phyloP scores from a whole-genome alignment of 2,888 invertebrate genomes.

The Spilosoma lubricipeda region DNA sequence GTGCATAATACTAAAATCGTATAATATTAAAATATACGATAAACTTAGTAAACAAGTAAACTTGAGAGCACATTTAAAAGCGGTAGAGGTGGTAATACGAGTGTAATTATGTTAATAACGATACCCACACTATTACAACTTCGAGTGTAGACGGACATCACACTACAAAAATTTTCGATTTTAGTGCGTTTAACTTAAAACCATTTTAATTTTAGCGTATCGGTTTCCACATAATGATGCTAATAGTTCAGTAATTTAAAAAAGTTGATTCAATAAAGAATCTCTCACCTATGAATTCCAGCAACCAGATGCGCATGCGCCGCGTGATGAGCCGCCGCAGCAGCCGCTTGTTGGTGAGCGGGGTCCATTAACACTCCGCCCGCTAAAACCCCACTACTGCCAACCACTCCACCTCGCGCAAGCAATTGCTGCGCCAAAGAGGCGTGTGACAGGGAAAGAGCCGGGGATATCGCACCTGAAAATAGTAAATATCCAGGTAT shows the following conservation, averaged over 20 bases:
- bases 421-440: conserved; percentile 81
- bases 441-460: conserved; percentile 88
- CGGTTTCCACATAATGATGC: not conserved
- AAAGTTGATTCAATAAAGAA: not conserved
- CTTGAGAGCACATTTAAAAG: too few species aligned
- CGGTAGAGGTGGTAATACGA: too few species aligned
- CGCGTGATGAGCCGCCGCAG: conserved; percentile 81
- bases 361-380: conserved; percentile 80
- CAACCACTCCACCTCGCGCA: conserved; percentile 79
- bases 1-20: too few species aligned
- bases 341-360: conserved; percentile 82
- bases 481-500: conserved; percentile 21
- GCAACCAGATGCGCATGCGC: conserved; percentile 90
- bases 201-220: not conserved
- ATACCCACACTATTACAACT: too few species aligned
- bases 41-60: too few species aligned
- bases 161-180: not conserved
- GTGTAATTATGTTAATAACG: too few species aligned
- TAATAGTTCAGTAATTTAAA: not conserved
- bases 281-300: conserved; percentile 87
- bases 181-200: not conserved
- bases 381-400: conserved; percentile 77
- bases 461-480: conserved; percentile 93
- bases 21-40: too few species aligned
- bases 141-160: not conserved